Percentiles rank a stretch among this genome's conserved stretches.
phyloP scores from a whole-genome alignment of 2,797 vertebrate species.

The Anas georgica region DNA sequence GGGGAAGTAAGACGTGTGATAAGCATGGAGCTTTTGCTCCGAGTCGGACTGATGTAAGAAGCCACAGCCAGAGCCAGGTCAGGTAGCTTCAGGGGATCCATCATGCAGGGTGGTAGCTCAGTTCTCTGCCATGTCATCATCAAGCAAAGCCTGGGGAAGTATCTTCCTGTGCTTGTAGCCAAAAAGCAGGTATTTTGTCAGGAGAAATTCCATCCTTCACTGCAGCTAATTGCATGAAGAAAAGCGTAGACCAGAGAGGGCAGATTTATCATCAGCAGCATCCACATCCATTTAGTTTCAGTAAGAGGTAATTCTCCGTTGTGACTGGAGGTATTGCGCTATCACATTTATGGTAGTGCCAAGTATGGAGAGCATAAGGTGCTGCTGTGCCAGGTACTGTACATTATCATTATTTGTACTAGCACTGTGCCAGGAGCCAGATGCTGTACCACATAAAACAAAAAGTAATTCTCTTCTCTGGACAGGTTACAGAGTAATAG shows the following conservation, averaged over 20 bases:
- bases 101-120: neutral
- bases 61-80: neutral
- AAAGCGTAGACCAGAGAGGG: neutral
- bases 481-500: constrained; percentile 62
- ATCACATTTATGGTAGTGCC: constrained; percentile 53
- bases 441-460: constrained; percentile 58
- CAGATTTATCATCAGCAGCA: constrained; percentile 47
- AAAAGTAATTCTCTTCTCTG: constrained; percentile 55
- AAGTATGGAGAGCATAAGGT: neutral
- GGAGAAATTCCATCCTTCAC: constrained; percentile 24
- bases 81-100: neutral
- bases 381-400: constrained; percentile 26
- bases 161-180: neutral
- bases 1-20: accelerated
- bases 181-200: neutral
- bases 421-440: constrained; percentile 10
- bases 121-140: neutral
- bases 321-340: constrained; percentile 21
- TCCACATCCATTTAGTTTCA: constrained; percentile 21
- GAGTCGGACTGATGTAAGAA: accelerated
- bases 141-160: neutral
- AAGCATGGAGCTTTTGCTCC: neutral
- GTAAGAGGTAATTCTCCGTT: constrained; percentile 21
- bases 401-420: constrained; percentile 71
- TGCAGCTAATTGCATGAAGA: constrained; percentile 26